Base-by-base conservation (phyloP, 2,113 vertebrate genomes). In the Scophthalmus maximus region DNA sequence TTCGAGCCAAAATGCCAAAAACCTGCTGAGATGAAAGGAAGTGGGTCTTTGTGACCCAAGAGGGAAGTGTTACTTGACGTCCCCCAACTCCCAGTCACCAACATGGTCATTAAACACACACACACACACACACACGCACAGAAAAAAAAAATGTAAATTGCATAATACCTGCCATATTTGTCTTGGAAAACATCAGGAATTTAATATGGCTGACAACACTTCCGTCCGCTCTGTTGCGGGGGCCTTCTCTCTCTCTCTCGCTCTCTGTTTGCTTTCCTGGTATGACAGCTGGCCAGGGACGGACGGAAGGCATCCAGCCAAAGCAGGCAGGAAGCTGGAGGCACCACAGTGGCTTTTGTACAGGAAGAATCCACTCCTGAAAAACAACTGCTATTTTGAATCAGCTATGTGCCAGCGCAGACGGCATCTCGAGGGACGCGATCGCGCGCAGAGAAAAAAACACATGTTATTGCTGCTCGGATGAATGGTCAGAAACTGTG, bases 291-390 rank as follows among this genome's bases (percentile, higher is more conserved):
- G 49, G 34, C 40, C 53, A 5, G n/a, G 59, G 60, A 20, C 20
- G 49, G 15, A 9, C 15, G 1, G 25, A n/a, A 38, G 40, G 46
- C 18, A 26, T 20, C 6, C 0, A 5, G 68, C 49, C 49, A 79
- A 46, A 69, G 49, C 52, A 77, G 61, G 22, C 84, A 87, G 90
- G 90, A 90, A 91, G 61, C 76, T 56, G 44, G 63, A 78, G 64
- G 27, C 80, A 59, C 53, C 15, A 0, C 18, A 20, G 75, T n/a
- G 64, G 85, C 58, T 73, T 66, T 23, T 15, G 8, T 75, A 58
- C 73, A 88, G 90, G 90, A 90, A 88, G 85, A 78, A 86, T 87
- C 86, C 62, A 23, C 68, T 90, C 68, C 74, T 78, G 80, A 90
- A 84, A 85, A 87, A 85, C 72, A 46, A 72, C 53, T 50, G 44